Conservation (phyloP, 2,113 vertebrate species). For the Anolis carolinensis region DNA sequence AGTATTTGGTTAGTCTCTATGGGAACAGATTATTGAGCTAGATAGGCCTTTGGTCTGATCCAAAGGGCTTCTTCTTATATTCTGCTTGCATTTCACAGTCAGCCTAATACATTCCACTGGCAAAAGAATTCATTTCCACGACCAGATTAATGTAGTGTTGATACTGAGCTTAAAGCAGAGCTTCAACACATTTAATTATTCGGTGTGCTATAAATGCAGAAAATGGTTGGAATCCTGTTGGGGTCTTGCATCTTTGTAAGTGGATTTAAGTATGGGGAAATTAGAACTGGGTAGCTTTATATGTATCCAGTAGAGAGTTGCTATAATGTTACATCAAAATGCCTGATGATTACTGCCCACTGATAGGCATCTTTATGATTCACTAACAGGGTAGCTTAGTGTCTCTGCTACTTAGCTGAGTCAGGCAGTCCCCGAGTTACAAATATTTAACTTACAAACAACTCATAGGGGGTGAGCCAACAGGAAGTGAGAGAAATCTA, state of each 20-base stretch:
- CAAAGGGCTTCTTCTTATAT: constrained; percentile 3
- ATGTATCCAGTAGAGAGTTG: too few species aligned
- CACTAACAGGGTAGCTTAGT: too few species aligned
- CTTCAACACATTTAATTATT: constrained; percentile 68
- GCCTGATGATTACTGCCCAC: too few species aligned
- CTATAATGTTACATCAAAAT: too few species aligned
- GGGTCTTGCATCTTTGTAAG: too few species aligned
- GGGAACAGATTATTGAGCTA: neutral
- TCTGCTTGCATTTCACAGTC: constrained; percentile 62
- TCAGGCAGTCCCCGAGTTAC: too few species aligned
- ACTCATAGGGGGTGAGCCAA: too few species aligned
- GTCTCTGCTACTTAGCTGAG: neutral
- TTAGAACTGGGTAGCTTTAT: too few species aligned
- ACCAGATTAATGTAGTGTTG: constrained; percentile 72
- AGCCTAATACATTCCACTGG: constrained; percentile 53
- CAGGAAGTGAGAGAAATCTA: too few species aligned
- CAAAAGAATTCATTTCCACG: constrained; percentile 69
- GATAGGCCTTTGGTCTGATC: neutral
- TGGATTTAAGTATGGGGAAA: too few species aligned
- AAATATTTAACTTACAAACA: too few species aligned
- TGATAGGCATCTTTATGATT: too few species aligned
- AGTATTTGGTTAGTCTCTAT: neutral
- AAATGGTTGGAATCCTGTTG: constrained; percentile 31
- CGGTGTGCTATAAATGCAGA: constrained; percentile 64
- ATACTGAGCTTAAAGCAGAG: constrained; percentile 62